phyloP scores from a whole-genome alignment of 2,888 invertebrate genomes.

The Congeria kusceri region DNA sequence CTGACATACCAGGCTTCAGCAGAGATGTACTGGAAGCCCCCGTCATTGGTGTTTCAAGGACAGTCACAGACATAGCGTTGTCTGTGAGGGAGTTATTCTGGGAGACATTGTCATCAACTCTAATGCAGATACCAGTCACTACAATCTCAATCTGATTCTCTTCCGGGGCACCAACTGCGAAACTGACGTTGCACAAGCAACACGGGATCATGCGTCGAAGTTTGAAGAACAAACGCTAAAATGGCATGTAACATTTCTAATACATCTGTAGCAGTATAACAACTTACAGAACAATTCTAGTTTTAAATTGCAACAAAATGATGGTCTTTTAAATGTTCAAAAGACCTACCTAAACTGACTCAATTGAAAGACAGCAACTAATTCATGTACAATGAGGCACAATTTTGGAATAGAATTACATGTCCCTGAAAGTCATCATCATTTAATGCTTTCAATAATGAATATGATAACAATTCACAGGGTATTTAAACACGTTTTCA shows the following conservation, averaged over 20 bases:
- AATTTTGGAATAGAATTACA: no score
- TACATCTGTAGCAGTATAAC: no score
- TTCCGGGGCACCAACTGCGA: slow-evolving; percentile 94
- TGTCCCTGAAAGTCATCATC: no score
- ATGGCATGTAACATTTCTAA: background rate
- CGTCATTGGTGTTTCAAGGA: slow-evolving; percentile 17
- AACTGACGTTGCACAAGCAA: slow-evolving; percentile 92
- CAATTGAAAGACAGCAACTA: no score
- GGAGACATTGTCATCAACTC: slow-evolving; percentile 86
- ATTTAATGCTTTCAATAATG: no score
- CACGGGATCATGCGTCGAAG: slow-evolving; percentile 94
- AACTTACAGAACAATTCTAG: no score
- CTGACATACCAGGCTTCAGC: slow-evolving; percentile 60
- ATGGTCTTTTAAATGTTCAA: no score
- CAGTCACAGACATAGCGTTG: slow-evolving; percentile 13
- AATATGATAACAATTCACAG: no score
- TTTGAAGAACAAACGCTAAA: slow-evolving; percentile 94
- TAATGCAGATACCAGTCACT: slow-evolving; percentile 91
- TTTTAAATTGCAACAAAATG: no score
- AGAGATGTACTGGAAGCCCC: slow-evolving; percentile 50
- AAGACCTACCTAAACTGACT: no score
- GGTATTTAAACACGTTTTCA: no score
- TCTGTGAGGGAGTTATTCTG: slow-evolving; percentile 45
- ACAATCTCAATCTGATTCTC: slow-evolving; percentile 88
- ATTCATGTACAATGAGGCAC: no score